Evolutionary conservation across 2,888 invertebrate species (phyloP).

Genomic region (Diarsia brunnea): DNA sequence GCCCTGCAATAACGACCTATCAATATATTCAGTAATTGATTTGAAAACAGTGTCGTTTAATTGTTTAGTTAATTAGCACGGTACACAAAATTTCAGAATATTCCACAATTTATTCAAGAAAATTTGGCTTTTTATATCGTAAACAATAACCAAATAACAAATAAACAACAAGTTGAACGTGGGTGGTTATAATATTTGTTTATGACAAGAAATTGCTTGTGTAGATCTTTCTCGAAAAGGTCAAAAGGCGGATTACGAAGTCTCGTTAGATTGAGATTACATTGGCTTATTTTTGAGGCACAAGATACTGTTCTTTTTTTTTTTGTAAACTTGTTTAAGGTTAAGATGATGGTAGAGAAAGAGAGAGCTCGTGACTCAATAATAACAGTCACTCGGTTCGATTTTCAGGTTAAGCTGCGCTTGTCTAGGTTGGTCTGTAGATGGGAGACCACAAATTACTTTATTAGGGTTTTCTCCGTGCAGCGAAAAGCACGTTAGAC

Average conservation of each 20-base stretch:
- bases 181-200: slow-evolving; percentile 1
- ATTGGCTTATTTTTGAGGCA: not conserved
- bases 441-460: too few relatives aligned
- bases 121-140: not conserved
- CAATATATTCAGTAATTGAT: not conserved
- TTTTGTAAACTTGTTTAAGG: not conserved
- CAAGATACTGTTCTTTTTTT: not conserved
- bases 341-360: not conserved
- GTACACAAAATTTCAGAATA: too few relatives aligned
- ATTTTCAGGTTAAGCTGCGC: too few relatives aligned
- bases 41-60: not conserved
- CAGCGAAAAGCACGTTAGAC: too few relatives aligned
- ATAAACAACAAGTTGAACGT: not conserved
- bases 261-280: slow-evolving; percentile 16
- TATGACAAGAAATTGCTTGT: slow-evolving; percentile 14
- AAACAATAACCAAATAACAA: not conserved
- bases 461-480: too few relatives aligned
- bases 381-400: too few relatives aligned
- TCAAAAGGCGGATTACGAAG: not conserved
- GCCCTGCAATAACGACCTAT: not conserved
- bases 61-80: too few relatives aligned
- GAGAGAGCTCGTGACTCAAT: too few relatives aligned
- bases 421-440: too few relatives aligned
- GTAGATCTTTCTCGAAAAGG: slow-evolving; percentile 8
- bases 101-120: not conserved